Conservation (phyloP, 2,888 invertebrate species). For the Lobophora halterata region DNA sequence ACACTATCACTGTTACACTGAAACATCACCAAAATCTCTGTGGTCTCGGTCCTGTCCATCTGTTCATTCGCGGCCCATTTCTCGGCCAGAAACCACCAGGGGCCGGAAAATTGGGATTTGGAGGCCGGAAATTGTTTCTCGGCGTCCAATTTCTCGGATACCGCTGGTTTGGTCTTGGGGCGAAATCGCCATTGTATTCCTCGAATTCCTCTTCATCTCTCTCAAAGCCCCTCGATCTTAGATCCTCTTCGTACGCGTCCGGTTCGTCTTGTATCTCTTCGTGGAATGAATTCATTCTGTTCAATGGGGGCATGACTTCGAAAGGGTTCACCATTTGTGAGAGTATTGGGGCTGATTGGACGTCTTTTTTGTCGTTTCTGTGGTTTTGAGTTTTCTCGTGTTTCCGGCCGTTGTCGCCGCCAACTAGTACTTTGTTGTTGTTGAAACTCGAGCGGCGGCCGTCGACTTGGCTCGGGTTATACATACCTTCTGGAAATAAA, state of each 20-base stretch:
- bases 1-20: conserved; percentile 13
- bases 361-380: conserved; percentile 43
- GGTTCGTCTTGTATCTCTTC: conserved; percentile 36
- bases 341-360: conserved; percentile 46
- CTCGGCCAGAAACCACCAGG: conserved; percentile 53
- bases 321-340: conserved; percentile 59
- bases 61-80: conserved; percentile 58
- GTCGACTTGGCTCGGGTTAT: conserved; percentile 68
- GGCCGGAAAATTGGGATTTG: conserved; percentile 2
- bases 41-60: conserved; percentile 65
- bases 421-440: conserved; percentile 72
- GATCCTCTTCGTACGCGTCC: conserved; percentile 53
- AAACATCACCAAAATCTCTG: conserved; percentile 73
- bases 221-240: conserved; percentile 45
- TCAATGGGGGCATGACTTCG: conserved; percentile 64
- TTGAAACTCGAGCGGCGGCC: conserved; percentile 71
- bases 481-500: conserved; percentile 56
- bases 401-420: conserved; percentile 57
- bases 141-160: conserved; percentile 71
- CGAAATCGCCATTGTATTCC: conserved; percentile 35
- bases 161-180: conserved; percentile 48
- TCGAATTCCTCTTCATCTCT: conserved; percentile 14
- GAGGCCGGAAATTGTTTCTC: conserved; percentile 53
- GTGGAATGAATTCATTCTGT: conserved; percentile 30
- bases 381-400: conserved; percentile 47